Conservation (phyloP, 2,888 invertebrate species). For the Drosophila eohydei region DNA sequence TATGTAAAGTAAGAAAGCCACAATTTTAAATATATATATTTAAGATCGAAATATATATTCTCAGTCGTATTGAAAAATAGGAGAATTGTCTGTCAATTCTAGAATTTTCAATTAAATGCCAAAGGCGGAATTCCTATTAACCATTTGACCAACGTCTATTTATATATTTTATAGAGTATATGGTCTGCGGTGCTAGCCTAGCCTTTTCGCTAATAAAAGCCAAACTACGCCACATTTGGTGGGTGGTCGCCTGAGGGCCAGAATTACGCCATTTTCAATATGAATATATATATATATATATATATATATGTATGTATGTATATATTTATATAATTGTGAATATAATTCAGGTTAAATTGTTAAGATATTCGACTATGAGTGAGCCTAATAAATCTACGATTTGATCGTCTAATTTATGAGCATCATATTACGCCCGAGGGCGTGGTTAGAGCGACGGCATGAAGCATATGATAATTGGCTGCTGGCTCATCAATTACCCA, state of each 20-base stretch:
- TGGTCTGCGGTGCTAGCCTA: background rate
- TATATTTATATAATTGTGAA: conserved; percentile 12
- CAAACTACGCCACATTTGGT: conserved; percentile 35
- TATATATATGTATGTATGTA: background rate
- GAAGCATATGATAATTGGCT: conserved; percentile 54
- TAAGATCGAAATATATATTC: background rate
- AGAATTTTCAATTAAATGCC: background rate
- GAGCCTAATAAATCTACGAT: conserved; percentile 58
- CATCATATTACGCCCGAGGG: conserved; percentile 38
- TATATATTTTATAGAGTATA: background rate
- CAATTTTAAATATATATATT: background rate
- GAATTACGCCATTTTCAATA: conserved; percentile 54
- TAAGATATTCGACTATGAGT: conserved; percentile 43
- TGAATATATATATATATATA: conserved; percentile 10
- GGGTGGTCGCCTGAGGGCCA: conserved; percentile 54
- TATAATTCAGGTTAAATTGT: conserved; percentile 53
- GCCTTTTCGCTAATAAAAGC: conserved; percentile 16
- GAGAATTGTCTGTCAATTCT: background rate
- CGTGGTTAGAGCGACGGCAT: conserved; percentile 22
- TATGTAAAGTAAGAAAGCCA: too few relatives aligned
- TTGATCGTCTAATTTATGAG: conserved; percentile 56
- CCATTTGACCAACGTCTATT: too few relatives aligned
- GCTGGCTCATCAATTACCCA: conserved; percentile 45
- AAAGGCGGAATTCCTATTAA: background rate
- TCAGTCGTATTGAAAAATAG: background rate